phyloP scores from a whole-genome alignment of 1,140 invertebrate genomes.

The Drosophila azteca region DNA sequence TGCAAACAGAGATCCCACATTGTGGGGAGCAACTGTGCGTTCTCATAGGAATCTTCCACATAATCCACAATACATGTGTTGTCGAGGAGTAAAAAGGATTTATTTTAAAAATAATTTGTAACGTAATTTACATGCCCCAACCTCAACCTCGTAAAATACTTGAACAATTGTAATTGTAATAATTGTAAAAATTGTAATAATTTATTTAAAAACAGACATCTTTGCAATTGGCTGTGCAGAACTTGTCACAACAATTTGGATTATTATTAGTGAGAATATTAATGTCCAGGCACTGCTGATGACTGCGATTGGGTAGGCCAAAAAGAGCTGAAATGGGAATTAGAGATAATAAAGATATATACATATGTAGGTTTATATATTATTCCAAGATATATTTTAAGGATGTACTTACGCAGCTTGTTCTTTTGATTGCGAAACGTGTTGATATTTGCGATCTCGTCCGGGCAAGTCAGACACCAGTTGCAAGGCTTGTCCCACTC shows the following conservation, averaged over 20 bases:
- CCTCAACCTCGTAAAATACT: background rate
- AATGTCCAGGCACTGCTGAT: conserved; percentile 28
- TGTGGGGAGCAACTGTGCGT: too few relatives aligned
- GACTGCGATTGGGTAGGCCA: background rate
- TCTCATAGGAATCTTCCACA: too few relatives aligned
- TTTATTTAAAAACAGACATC: conserved; percentile 46
- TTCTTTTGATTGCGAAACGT: background rate
- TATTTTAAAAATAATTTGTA: too few relatives aligned
- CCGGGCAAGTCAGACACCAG: conserved; percentile 29
- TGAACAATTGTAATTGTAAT: too few relatives aligned
- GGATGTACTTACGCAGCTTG: conserved; percentile 27
- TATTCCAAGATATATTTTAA: background rate
- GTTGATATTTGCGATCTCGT: conserved; percentile 25
- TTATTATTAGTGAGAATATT: conserved; percentile 24
- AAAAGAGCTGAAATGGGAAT: conserved; percentile 8
- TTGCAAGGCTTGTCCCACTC: conserved; percentile 50
- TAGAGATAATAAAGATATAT: background rate
- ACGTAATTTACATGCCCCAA: too few relatives aligned
- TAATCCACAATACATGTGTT: too few relatives aligned
- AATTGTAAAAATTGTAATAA: background rate
- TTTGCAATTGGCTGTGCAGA: conserved; percentile 1
- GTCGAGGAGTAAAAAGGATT: too few relatives aligned
- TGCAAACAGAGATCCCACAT: too few relatives aligned
- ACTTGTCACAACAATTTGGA: conserved; percentile 33
- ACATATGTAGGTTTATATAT: too few relatives aligned